Evolutionary conservation across 2,888 invertebrate genomes (phyloP).

Genomic region (Cephus runcator): DNA sequence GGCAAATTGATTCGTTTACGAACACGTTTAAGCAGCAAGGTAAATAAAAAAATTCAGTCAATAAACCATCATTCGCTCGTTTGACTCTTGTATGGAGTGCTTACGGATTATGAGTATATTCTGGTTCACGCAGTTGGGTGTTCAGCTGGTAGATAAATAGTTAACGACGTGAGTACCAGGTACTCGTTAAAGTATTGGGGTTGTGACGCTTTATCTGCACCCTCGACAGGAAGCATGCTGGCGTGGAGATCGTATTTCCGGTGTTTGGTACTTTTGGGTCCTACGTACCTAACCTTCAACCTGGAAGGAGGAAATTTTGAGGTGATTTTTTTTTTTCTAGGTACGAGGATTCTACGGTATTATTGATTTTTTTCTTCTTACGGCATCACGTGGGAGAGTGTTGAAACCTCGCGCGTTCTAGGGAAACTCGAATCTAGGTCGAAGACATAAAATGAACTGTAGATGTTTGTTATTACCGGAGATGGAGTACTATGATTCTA

Average conservation of each 20-base stretch:
- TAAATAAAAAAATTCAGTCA: background rate
- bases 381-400: background rate
- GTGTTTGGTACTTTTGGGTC: background rate
- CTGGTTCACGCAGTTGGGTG: background rate
- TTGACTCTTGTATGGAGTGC: background rate
- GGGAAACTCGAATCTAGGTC: background rate
- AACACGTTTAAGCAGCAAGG: background rate
- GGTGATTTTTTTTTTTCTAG: background rate
- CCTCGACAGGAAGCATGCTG: background rate
- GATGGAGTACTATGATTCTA: background rate
- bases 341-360: background rate
- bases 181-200: too few relatives aligned
- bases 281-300: background rate
- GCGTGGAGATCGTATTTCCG: background rate
- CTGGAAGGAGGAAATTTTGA: background rate
- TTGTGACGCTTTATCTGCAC: background rate
- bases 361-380: background rate
- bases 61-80: background rate
- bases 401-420: background rate
- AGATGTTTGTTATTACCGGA: background rate
- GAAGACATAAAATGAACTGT: background rate
- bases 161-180: background rate
- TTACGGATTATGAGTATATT: background rate
- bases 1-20: background rate
- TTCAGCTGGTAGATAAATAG: background rate